Evolutionary conservation across 2,797 vertebrate species (phyloP).

Genomic region (Halcyon chelicuti): DNA sequence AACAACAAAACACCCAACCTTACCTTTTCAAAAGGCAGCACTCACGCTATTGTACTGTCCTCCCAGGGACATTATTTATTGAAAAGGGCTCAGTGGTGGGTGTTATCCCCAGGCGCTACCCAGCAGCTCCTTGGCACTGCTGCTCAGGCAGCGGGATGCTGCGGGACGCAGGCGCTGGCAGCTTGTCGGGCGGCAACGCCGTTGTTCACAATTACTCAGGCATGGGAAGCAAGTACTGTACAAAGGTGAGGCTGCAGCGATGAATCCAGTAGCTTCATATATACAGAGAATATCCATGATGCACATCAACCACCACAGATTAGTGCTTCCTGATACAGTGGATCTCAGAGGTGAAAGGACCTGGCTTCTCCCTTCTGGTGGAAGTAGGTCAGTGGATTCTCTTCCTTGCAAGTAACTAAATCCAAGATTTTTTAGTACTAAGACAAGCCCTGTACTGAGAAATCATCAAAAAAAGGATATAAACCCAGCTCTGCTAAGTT

Average conservation of each 20-base stretch:
- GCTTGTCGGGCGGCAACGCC: accelerated
- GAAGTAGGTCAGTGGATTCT: neutral
- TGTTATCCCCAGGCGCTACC: accelerated
- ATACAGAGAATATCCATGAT: neutral
- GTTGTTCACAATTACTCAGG: accelerated
- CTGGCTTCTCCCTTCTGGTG: neutral
- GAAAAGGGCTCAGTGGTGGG: neutral
- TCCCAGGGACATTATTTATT: neutral
- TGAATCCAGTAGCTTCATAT: neutral
- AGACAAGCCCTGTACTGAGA: neutral
- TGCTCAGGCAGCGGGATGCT: neutral
- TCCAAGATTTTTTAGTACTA: accelerated
- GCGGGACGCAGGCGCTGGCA: neutral
- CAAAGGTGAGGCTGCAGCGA: neutral
- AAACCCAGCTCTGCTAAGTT: neutral
- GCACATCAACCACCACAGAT: neutral
- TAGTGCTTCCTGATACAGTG: neutral
- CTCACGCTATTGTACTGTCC: neutral
- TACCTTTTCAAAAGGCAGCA: neutral
- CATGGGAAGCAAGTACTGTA: accelerated
- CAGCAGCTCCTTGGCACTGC: neutral
- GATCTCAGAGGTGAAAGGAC: neutral
- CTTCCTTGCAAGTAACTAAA: neutral
- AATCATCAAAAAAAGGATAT: neutral
- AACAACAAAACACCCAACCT: neutral